Conservation (phyloP, 2,113 vertebrate genomes). For the Todiramphus chloris region DNA sequence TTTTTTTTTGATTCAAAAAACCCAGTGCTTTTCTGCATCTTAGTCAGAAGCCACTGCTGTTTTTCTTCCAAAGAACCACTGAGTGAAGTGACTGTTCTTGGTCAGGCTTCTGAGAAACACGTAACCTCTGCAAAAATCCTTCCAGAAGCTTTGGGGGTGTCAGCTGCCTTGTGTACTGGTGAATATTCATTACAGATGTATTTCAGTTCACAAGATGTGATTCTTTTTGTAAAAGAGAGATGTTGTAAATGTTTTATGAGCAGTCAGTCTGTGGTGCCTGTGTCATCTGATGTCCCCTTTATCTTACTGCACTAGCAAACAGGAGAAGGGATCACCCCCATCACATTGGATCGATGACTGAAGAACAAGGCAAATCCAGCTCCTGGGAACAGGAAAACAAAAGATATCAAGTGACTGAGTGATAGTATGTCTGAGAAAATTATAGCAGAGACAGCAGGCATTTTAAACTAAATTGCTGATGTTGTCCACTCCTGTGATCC, state of each 20-base stretch:
- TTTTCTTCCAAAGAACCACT: background rate
- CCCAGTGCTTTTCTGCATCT: background rate
- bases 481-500: background rate
- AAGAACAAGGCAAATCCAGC: conserved; percentile 28
- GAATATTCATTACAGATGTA: background rate
- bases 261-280: background rate
- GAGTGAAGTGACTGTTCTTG: background rate
- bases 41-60: background rate
- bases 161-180: background rate
- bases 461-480: conserved; percentile 34
- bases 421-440: conserved; percentile 4
- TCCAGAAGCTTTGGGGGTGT: background rate
- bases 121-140: background rate
- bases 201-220: background rate
- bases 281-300: background rate
- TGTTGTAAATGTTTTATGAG: conserved; percentile 42
- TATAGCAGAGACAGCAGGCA: background rate
- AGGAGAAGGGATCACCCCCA: background rate
- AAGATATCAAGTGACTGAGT: background rate
- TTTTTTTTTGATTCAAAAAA: background rate
- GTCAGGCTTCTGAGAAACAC: background rate
- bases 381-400: conserved; percentile 15
- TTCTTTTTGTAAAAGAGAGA: background rate
- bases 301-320: background rate
- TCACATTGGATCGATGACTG: background rate